Evolutionary conservation across 2,888 invertebrate genomes (phyloP), one percentile per base, ranked within the genome.

Genomic region (Steromphala cineraria): DNA sequence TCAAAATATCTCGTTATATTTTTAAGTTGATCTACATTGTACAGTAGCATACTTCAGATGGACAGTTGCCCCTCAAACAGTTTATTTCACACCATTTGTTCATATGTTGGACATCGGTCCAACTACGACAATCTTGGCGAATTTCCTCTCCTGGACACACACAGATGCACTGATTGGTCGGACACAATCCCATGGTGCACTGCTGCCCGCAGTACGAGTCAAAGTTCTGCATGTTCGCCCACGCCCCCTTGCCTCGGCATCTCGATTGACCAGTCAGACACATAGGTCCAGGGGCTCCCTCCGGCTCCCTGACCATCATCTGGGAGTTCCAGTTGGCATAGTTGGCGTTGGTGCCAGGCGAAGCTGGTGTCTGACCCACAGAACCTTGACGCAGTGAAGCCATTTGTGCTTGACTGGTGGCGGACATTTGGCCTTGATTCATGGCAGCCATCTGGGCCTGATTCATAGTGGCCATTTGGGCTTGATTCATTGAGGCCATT

Each of bases 201-300:
- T 62, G 62, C 62, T 15, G 13, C 28, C 28, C 62, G 8, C 62
- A 62, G 17, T 62, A 62, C 62, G 28, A 28, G 62, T 62, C 62
- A 62, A 62, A 62, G 62, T 62, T 62, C 17, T 62, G 62, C 62
- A 62, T 62, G 62, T 62, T 62, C 5, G 62, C 62, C 62, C 62
- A 62, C 28, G 28, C 8, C 62, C 62, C 62, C 28, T 62, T 62
- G 0, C 62, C 62, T 24, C 62, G 24, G 62, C 62, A 62, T 13
- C 24, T 62, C 8, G 62, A 62, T 17, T 13, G 62, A 15, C 62
- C 62, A 13, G 62, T 24, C 15, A 28, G 28, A 62, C 62, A 62
- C 62, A 62, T 62, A 10, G 62, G 62, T 24, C 62, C 62, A 24
- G 62, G 62, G 7, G 28, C 21, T 28, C 62, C 62, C 28, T 62